A percentile compares a stretch with the other conserved stretches of the same genome.
phyloP scores from a whole-genome alignment of 2,888 invertebrate genomes.

The Euphydryas editha region DNA sequence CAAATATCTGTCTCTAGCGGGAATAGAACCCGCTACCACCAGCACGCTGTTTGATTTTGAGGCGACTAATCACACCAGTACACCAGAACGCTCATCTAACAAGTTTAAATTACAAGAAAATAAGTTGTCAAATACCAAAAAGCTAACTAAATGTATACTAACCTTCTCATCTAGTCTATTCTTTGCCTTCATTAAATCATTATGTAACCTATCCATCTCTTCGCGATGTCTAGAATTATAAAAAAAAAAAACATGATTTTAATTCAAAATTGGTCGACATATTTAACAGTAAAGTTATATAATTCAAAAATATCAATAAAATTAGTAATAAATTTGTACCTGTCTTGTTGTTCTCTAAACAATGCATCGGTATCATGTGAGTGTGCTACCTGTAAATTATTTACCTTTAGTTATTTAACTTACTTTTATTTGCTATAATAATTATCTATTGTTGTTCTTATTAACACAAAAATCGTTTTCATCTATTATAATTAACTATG shows the following conservation, averaged over 20 bases:
- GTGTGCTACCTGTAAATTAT: conserved; percentile 65
- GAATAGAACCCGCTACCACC: too few species aligned
- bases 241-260: conserved; percentile 4
- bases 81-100: too few species aligned
- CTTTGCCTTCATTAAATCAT: conserved; percentile 81
- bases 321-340: conserved; percentile 51
- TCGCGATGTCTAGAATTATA: conserved; percentile 69
- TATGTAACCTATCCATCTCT: conserved; percentile 80
- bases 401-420: neutral
- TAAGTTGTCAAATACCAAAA: too few species aligned
- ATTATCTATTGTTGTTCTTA: neutral
- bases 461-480: neutral
- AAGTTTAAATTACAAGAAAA: too few species aligned
- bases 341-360: conserved; percentile 78
- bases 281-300: neutral
- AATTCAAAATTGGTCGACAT: neutral
- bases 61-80: too few species aligned
- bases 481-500: too few species aligned
- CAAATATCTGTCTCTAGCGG: too few species aligned
- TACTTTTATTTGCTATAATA: neutral
- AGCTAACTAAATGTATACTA: too few species aligned
- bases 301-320: neutral
- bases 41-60: too few species aligned
- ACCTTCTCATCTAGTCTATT: conserved; percentile 80
- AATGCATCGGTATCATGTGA: conserved; percentile 76